Evolutionary conservation across 2,113 vertebrate species (phyloP).

Genomic region (Dicaeum eximium): DNA sequence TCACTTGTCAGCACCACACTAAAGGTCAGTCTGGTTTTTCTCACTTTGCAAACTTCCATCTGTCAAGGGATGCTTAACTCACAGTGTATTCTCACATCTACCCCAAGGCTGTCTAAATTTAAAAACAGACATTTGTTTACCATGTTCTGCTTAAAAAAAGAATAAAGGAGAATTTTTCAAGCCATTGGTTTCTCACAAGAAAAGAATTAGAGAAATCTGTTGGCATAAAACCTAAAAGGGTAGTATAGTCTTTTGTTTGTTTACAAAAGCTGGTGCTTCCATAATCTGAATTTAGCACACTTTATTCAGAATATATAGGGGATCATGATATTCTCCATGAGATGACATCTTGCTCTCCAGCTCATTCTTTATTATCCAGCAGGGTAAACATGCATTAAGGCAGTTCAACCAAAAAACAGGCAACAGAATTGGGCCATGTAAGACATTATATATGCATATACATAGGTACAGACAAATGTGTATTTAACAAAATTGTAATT

Average conservation of each 20-base stretch:
- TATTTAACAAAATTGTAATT: background rate
- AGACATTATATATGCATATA: background rate
- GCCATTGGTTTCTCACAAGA: constrained; percentile 49
- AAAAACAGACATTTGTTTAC: constrained; percentile 69
- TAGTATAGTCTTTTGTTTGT: background rate
- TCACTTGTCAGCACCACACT: constrained; percentile 60
- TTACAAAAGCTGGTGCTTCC: background rate
- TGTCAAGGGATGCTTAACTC: constrained; percentile 74
- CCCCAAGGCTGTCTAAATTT: constrained; percentile 65
- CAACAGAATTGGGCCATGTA: background rate
- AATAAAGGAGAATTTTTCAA: constrained; percentile 29
- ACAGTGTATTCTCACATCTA: constrained; percentile 64
- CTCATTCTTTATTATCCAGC: background rate
- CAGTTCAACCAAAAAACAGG: background rate
- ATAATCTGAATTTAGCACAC: background rate
- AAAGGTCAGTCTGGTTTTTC: constrained; percentile 74
- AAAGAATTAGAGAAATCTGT: constrained; percentile 32
- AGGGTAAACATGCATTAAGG: background rate
- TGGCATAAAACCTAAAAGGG: constrained; percentile 6
- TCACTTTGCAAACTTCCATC: constrained; percentile 73
- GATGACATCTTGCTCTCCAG: background rate
- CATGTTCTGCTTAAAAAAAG: constrained; percentile 44
- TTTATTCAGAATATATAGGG: background rate
- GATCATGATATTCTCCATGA: background rate
- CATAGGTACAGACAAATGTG: rapidly evolving